phyloP scores from a whole-genome alignment of 2,113 vertebrate genomes.

The Tragelaphus scriptus region DNA sequence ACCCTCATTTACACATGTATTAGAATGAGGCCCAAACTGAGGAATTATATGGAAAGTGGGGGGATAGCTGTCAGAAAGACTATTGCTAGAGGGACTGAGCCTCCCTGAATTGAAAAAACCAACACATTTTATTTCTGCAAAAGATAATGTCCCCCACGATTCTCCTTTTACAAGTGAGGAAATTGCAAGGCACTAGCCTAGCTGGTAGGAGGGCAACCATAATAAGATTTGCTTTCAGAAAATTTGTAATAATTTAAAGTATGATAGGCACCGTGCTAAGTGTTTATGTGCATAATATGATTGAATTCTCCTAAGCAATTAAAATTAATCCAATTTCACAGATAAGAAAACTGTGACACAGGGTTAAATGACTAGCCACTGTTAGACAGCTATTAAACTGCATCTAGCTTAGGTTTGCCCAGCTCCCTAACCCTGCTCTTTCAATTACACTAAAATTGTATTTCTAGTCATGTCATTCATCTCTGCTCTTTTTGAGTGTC shows the following conservation, averaged over 20 bases:
- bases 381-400: not conserved
- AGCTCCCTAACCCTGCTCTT: not conserved
- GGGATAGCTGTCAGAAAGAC: not conserved
- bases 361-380: not conserved
- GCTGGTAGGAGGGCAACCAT: not conserved
- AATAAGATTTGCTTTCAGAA: slow-evolving; percentile 4
- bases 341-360: not conserved
- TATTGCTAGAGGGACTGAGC: not conserved
- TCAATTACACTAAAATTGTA: not conserved
- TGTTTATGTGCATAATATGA: not conserved
- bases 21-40: not conserved
- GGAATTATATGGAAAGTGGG: not conserved
- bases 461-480: not conserved
- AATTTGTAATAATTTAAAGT: not conserved
- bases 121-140: slow-evolving; percentile 18
- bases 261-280: not conserved
- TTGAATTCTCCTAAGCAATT: not conserved
- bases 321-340: not conserved
- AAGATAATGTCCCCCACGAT: not conserved
- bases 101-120: not conserved
- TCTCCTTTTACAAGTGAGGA: not conserved
- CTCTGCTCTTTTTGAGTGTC: not conserved
- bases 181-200: not conserved
- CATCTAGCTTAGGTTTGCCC: not conserved
- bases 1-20: not conserved